Percentiles rank a stretch among this genome's conserved stretches.
Evolutionary conservation across 2,888 invertebrate genomes (phyloP).

Genomic region (Ypsolopha sequella): DNA sequence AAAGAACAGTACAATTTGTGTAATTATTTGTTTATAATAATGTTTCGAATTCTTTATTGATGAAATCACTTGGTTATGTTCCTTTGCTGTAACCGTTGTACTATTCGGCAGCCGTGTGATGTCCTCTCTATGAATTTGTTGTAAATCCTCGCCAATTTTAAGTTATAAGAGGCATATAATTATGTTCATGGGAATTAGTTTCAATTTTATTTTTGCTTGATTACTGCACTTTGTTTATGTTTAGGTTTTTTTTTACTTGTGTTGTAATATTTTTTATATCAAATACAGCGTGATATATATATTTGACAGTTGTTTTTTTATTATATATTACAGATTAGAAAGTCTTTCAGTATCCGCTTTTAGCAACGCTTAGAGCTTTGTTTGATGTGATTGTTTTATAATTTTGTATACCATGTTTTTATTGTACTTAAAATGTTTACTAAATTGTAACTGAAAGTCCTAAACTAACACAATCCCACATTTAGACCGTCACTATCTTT

Average conservation of each 20-base stretch:
- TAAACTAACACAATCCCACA: no score
- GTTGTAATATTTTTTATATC: slow-evolving; percentile 55
- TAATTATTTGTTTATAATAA: slow-evolving; percentile 1
- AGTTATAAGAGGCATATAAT: not conserved
- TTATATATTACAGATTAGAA: slow-evolving; percentile 32
- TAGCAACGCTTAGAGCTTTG: slow-evolving; percentile 53
- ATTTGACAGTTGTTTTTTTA: slow-evolving; percentile 43
- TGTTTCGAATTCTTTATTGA: not conserved
- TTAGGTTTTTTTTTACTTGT: slow-evolving; percentile 42
- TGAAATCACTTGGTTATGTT: slow-evolving; percentile 3
- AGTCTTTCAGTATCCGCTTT: slow-evolving; percentile 36
- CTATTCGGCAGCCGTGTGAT: not conserved
- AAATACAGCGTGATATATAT: slow-evolving; percentile 55
- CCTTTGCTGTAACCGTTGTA: slow-evolving; percentile 2
- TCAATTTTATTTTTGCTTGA: slow-evolving; percentile 26
- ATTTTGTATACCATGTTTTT: slow-evolving; percentile 7
- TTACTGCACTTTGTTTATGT: slow-evolving; percentile 39
- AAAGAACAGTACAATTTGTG: slow-evolving; percentile 3
- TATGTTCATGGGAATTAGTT: slow-evolving; percentile 14
- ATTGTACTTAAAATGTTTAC: slow-evolving; percentile 10
- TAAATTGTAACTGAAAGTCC: no score
- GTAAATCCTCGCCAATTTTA: not conserved
- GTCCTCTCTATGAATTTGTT: not conserved
- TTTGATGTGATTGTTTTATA: slow-evolving; percentile 17
- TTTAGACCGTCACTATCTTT: no score